Conservation (phyloP, 1,140 invertebrate genomes). For the Caerostris darwini region DNA sequence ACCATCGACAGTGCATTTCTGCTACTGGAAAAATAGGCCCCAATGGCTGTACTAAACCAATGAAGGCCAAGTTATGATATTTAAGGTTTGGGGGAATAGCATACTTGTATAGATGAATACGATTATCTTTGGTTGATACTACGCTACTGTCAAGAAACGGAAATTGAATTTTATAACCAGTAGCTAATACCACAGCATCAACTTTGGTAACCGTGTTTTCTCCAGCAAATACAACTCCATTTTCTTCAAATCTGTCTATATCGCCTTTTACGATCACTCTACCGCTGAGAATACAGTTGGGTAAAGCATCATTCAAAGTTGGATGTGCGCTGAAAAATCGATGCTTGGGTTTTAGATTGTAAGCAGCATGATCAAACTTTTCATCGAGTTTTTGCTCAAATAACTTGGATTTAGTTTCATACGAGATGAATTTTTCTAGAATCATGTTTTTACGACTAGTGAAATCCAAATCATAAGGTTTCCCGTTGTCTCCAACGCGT, state of each 20-base stretch:
- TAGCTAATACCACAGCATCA: slow-evolving; percentile 82
- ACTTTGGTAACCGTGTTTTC: slow-evolving; percentile 77
- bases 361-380: slow-evolving; percentile 83
- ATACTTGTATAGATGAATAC: slow-evolving; percentile 83
- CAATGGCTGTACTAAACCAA: slow-evolving; percentile 84
- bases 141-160: slow-evolving; percentile 80
- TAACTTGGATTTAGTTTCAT: slow-evolving; percentile 29
- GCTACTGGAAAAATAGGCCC: slow-evolving; percentile 83
- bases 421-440: slow-evolving; percentile 40
- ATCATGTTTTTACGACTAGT: slow-evolving; percentile 49
- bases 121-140: slow-evolving; percentile 80
- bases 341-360: slow-evolving; percentile 83
- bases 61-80: slow-evolving; percentile 82
- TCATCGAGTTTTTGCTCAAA: slow-evolving; percentile 77
- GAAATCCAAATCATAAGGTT: slow-evolving; percentile 80
- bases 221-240: slow-evolving; percentile 81
- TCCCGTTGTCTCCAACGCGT: slow-evolving; percentile 81
- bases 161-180: slow-evolving; percentile 82
- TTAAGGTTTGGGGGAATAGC: slow-evolving; percentile 81
- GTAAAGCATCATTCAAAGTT: slow-evolving; percentile 84
- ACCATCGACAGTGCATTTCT: slow-evolving; percentile 84
- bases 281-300: slow-evolving; percentile 83
- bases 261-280: slow-evolving; percentile 82
- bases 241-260: slow-evolving; percentile 81
- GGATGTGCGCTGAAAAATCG: slow-evolving; percentile 83